These are phyloP conservation scores for Leuciscus idus DNA, from an alignment of 2,113 vertebrate genomes.

Conservation along the genomic window DNA sequence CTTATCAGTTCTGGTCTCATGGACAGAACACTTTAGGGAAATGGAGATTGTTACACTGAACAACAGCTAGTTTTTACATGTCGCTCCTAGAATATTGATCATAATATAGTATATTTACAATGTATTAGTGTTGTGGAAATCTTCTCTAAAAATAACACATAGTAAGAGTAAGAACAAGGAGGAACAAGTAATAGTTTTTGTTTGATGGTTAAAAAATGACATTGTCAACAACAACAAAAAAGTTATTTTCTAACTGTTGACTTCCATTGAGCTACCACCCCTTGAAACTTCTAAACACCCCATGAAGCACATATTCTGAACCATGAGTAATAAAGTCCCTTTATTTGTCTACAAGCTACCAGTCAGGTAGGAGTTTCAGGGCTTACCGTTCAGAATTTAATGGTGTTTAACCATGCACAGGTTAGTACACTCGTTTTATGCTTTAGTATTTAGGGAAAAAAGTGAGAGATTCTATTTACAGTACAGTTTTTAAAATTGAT, in stretches of 20 bases:
- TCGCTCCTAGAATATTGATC: neutral
- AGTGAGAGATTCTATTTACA: neutral
- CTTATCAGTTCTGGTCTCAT: neutral
- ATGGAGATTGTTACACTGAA: neutral
- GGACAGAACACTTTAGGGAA: neutral
- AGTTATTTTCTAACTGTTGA: neutral
- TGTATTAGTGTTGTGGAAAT: neutral
- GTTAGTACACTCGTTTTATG: neutral
- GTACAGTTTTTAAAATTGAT: neutral
- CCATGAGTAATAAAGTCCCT: conserved; percentile 8
- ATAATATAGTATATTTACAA: neutral
- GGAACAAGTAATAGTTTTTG: neutral
- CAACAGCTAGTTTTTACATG: neutral
- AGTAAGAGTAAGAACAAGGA: neutral
- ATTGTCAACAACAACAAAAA: neutral
- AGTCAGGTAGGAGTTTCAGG: neutral
- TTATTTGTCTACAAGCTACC: conserved; percentile 50
- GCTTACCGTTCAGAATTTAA: conserved; percentile 1
- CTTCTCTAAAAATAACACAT: neutral
- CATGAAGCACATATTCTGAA: neutral
- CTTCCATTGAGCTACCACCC: neutral
- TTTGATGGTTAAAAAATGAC: neutral
- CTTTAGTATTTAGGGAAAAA: neutral
- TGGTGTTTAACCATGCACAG: neutral
- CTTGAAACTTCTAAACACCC: neutral